A percentile compares a stretch with the other conserved stretches of the same genome.
These are phyloP conservation scores for Eudemis profundana DNA, from an alignment of 2,888 invertebrate genomes.

Conservation along the genomic window DNA sequence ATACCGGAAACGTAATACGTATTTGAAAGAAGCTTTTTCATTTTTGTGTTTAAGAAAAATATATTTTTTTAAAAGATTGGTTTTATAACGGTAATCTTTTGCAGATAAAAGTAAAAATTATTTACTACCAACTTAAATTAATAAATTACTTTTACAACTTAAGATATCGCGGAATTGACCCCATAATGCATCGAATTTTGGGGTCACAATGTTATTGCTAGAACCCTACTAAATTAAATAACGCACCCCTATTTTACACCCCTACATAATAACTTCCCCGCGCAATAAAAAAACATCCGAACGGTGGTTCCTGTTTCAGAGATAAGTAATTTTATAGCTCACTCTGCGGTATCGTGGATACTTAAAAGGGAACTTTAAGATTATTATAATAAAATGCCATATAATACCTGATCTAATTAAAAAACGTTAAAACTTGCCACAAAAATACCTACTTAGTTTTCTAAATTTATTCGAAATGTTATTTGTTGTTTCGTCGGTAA, in stretches of 20 bases:
- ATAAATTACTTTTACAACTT: constrained; percentile 3
- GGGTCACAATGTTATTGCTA: constrained; percentile 29
- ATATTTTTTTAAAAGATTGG: too few species aligned
- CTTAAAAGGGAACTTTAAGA: constrained; percentile 26
- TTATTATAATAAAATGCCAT: constrained; percentile 15
- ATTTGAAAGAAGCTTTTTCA: too few species aligned
- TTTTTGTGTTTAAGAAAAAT: too few species aligned
- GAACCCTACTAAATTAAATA: constrained; percentile 40
- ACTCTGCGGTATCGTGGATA: constrained; percentile 15
- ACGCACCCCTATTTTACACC: constrained; percentile 42
- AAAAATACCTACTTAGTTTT: too few species aligned
- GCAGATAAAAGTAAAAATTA: too few species aligned
- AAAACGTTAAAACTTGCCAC: too few species aligned
- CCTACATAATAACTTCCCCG: constrained; percentile 35
- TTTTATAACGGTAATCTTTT: too few species aligned
- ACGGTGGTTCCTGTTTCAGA: constrained; percentile 22
- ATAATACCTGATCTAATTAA: too few species aligned
- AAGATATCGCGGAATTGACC: constrained; percentile 9
- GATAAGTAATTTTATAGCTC: constrained; percentile 37
- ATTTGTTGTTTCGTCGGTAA: too few species aligned
- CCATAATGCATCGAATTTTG: neutral
- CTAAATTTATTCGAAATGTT: too few species aligned
- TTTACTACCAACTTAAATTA: neutral
- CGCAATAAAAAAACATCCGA: constrained; percentile 28
- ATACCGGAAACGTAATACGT: too few species aligned